Conservation (phyloP, 1,140 invertebrate species). For the Tetraneura akinire region DNA sequence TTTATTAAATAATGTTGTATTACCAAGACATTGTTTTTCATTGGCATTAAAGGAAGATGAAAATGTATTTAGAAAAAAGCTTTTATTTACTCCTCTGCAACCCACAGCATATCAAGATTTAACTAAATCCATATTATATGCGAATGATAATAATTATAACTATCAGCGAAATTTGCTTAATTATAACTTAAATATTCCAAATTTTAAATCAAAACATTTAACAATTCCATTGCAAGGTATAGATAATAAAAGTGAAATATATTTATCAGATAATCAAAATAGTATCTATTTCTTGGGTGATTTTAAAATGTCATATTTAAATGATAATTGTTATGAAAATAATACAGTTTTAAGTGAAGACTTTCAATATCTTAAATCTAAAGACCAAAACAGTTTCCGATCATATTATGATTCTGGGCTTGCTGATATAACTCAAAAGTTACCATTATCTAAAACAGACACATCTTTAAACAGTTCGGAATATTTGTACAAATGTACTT, state of each 20-base stretch:
- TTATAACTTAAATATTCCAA: background rate
- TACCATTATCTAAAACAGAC: conserved; percentile 55
- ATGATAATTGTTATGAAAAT: background rate
- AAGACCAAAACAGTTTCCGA: conserved; percentile 58
- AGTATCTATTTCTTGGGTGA: conserved; percentile 28
- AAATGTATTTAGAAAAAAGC: conserved; percentile 23
- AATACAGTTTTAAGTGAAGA: conserved; percentile 38
- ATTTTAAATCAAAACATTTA: conserved; percentile 30
- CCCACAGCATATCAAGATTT: conserved; percentile 33
- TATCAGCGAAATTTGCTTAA: background rate
- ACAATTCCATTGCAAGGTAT: background rate
- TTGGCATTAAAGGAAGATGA: conserved; percentile 32
- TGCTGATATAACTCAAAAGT: conserved; percentile 67
- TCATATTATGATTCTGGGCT: conserved; percentile 84
- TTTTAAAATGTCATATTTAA: conserved; percentile 14
- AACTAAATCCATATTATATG: conserved; percentile 13
- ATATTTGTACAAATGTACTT: conserved; percentile 71
- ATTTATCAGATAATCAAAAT: conserved; percentile 17
- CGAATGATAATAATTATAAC: conserved; percentile 3
- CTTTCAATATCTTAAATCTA: conserved; percentile 14
- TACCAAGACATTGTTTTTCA: conserved; percentile 39
- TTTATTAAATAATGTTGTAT: background rate
- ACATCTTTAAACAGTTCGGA: conserved; percentile 62
- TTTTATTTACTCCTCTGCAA: conserved; percentile 35
- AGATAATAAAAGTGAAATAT: conserved; percentile 10